Evolutionary conservation across 2,113 vertebrate species (phyloP).

Genomic region (Rhinopomastus cyanomelas): DNA sequence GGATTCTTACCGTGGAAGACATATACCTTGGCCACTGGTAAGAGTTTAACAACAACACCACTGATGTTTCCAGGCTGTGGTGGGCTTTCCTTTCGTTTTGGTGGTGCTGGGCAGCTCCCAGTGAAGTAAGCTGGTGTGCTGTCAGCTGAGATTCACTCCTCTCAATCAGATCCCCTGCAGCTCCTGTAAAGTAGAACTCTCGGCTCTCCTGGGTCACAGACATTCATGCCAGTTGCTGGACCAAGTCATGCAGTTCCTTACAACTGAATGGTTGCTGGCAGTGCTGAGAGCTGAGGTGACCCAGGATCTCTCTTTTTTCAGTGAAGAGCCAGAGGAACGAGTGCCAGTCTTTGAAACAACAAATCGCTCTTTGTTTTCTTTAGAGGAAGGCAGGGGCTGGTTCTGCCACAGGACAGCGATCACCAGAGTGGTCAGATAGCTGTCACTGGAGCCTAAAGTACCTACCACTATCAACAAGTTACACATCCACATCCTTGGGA

Average conservation of each 20-base stretch:
- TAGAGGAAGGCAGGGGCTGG: background rate
- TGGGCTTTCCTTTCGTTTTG: background rate
- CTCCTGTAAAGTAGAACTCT: background rate
- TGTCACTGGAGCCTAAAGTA: conserved; percentile 38
- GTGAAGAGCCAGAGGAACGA: background rate
- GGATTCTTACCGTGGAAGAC: conserved; percentile 29
- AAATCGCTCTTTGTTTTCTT: conserved; percentile 19
- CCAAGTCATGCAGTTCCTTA: background rate
- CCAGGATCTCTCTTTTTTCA: background rate
- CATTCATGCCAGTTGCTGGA: background rate
- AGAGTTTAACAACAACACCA: background rate
- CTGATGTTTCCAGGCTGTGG: background rate
- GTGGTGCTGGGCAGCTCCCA: background rate
- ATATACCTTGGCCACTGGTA: background rate
- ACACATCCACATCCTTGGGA: conserved; percentile 32
- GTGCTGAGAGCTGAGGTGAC: background rate
- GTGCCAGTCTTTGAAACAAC: background rate
- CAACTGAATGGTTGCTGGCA: background rate
- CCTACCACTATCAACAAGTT: conserved; percentile 30
- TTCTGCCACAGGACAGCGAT: conserved; percentile 23
- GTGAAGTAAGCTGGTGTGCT: background rate
- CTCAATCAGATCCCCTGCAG: background rate
- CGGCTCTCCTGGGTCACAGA: background rate
- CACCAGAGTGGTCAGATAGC: conserved; percentile 11
- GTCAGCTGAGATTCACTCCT: background rate